phyloP scores from a whole-genome alignment of 92 coral and sea anemone genomes.

The Paramuricea clavata region DNA sequence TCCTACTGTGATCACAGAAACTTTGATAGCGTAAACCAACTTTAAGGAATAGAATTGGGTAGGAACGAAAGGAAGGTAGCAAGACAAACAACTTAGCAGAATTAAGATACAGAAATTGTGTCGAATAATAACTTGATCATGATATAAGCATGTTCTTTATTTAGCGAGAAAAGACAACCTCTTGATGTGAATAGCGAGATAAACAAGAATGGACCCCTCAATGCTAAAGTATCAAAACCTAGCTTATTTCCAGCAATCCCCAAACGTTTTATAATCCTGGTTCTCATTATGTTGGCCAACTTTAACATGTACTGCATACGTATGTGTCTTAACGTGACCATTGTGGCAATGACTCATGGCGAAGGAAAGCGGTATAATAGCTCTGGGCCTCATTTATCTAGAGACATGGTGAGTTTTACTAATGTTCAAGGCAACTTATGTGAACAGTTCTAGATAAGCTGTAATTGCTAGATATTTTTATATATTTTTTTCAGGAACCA shows the following conservation, averaged over 20 bases:
- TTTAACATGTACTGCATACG: slow-evolving; percentile 81
- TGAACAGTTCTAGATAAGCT: no score
- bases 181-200: background rate
- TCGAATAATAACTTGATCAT: no score
- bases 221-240: background rate
- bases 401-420: background rate
- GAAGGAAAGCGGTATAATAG: background rate
- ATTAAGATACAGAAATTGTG: no score
- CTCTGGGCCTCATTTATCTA: background rate
- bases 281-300: slow-evolving; percentile 66
- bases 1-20: no score
- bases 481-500: background rate
- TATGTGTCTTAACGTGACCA: slow-evolving; percentile 80
- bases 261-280: slow-evolving; percentile 73
- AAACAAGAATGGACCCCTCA: background rate
- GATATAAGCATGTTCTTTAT: background rate
- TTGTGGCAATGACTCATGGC: slow-evolving; percentile 73
- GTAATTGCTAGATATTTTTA: no score
- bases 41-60: no score
- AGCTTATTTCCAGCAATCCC: slow-evolving; percentile 30
- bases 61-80: no score
- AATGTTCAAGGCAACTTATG: no score
- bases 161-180: background rate
- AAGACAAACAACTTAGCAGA: no score
- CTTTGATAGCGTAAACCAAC: no score